phyloP scores from a whole-genome alignment of 2,797 vertebrate species.

The Acanthis flammea region DNA sequence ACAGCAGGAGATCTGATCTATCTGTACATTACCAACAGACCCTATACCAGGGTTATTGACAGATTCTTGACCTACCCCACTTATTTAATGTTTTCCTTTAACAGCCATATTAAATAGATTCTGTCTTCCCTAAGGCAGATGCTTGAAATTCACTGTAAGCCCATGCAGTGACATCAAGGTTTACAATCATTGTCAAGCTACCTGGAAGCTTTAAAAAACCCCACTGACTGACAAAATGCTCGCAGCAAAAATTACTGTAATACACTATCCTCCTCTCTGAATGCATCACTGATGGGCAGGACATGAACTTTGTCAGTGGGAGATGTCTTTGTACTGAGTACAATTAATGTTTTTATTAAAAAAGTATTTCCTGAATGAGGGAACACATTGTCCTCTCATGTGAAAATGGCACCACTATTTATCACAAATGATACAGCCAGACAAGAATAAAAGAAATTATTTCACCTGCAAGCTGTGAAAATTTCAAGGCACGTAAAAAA shows the following conservation, averaged over 20 bases:
- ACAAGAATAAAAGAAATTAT: constrained; percentile 28
- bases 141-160: background rate
- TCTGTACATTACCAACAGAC: background rate
- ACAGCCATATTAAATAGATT: background rate
- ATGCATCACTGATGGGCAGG: background rate
- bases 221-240: background rate
- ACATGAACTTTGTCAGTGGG: background rate
- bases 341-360: constrained; percentile 57
- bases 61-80: background rate
- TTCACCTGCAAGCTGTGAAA: constrained; percentile 49
- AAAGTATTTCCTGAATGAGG: constrained; percentile 41
- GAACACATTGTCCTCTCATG: constrained; percentile 16
- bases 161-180: background rate
- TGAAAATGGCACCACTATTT: constrained; percentile 29
- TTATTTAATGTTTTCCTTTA: background rate
- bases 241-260: background rate
- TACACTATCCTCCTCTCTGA: background rate
- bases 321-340: background rate
- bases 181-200: background rate
- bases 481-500: constrained; percentile 55
- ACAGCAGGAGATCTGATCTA: background rate
- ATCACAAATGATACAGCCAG: background rate
- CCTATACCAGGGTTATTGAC: background rate
- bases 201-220: background rate
- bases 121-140: background rate